Conservation (phyloP, 1,140 invertebrate genomes). For the Sesamia nonagrioides region DNA sequence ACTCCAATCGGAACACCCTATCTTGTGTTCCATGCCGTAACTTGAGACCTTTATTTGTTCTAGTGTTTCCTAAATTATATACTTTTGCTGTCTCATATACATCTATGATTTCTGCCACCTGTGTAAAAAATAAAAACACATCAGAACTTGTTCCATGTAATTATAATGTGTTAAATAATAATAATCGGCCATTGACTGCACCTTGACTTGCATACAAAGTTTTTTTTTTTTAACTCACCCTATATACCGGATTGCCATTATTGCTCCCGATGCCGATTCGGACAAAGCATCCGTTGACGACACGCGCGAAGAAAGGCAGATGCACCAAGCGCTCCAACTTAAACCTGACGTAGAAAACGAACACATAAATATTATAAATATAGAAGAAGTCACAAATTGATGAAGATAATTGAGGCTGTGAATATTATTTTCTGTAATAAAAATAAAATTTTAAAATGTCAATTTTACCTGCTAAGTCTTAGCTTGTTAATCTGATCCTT, state of each 20-base stretch:
- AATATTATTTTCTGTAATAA: no score
- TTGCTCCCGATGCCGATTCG: conserved; percentile 98
- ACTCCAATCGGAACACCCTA: conserved; percentile 97
- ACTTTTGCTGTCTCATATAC: conserved; percentile 98
- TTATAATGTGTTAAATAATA: no score
- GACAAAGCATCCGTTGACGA: conserved; percentile 97
- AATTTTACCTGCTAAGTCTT: conserved; percentile 92
- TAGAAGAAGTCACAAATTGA: background rate
- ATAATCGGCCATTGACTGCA: no score
- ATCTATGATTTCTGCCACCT: conserved; percentile 96
- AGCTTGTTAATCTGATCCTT: conserved; percentile 96
- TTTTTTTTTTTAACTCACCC: conserved; percentile 85
- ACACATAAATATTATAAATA: no score
- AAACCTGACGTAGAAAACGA: conserved; percentile 87
- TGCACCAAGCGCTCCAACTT: conserved; percentile 98
- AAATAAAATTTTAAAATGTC: no score
- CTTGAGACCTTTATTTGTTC: conserved; percentile 96
- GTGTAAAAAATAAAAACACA: background rate
- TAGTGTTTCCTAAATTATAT: conserved; percentile 96
- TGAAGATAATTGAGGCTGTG: no score
- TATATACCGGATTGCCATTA: conserved; percentile 95
- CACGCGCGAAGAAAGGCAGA: conserved; percentile 97
- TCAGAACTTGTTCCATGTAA: no score
- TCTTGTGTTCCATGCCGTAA: conserved; percentile 96
- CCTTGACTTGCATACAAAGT: background rate